Percentiles rank a stretch among this genome's conserved stretches.
Conservation (phyloP, 2,113 vertebrate genomes). For the Suncus etruscus region DNA sequence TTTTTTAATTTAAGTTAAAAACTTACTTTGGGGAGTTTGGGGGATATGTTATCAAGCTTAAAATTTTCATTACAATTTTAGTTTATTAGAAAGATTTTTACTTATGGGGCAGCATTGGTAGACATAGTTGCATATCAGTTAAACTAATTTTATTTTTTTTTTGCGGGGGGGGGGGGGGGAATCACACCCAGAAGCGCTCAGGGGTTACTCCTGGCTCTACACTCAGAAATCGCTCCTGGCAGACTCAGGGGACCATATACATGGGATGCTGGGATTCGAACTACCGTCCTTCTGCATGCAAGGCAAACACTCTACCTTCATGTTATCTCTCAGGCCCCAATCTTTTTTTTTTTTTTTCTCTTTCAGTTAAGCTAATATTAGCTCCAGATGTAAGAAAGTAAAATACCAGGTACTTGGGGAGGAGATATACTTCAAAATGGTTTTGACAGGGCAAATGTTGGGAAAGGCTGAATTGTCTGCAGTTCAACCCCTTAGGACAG, state of each 20-base stretch:
- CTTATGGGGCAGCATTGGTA: background rate
- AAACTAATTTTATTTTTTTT: too few species aligned
- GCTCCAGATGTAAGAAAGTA: background rate
- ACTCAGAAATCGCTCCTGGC: too few species aligned
- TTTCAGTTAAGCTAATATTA: too few species aligned
- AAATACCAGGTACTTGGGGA: background rate
- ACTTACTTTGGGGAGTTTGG: background rate
- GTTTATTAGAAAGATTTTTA: constrained; percentile 11
- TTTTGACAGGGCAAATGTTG: background rate
- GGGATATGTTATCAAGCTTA: background rate
- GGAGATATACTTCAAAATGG: background rate
- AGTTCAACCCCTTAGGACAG: background rate
- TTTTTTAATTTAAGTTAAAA: constrained; percentile 19
- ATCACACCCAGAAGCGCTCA: too few species aligned
- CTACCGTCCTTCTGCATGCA: too few species aligned
- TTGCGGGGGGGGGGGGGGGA: too few species aligned
- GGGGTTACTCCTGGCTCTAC: too few species aligned
- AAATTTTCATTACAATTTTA: constrained; percentile 32
- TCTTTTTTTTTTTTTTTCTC: too few species aligned
- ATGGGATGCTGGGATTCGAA: too few species aligned
- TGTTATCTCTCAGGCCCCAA: too few species aligned
- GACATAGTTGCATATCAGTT: background rate
- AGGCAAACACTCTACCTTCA: too few species aligned
- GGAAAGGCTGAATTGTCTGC: background rate
- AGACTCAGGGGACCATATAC: too few species aligned